Conservation (phyloP, 2,797 vertebrate genomes). For the Epinephelus malabaricus region DNA sequence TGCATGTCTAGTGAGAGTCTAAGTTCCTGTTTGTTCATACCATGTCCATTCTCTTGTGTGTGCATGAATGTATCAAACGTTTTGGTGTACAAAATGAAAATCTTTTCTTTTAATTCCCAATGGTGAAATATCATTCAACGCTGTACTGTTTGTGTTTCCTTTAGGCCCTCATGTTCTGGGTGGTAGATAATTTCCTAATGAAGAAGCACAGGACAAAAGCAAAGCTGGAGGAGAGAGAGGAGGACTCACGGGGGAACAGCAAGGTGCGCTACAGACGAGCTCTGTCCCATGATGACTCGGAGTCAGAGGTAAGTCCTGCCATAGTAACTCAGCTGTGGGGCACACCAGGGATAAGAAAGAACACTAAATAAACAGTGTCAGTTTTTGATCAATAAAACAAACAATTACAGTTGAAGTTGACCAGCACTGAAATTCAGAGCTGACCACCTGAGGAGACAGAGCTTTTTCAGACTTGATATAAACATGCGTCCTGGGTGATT, state of each 20-base stretch:
- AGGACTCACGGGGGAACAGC: conserved; percentile 92
- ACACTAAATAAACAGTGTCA: too few species aligned
- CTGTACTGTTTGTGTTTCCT: conserved; percentile 19
- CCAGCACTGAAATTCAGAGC: not conserved
- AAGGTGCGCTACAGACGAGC: conserved; percentile 97
- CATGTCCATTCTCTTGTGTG: not conserved
- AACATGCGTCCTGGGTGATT: too few species aligned
- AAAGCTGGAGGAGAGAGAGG: conserved; percentile 95
- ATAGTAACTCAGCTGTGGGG: not conserved
- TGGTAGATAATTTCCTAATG: conserved; percentile 99
- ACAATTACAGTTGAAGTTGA: not conserved
- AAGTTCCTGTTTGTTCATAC: not conserved
- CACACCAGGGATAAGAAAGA: not conserved
- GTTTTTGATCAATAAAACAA: not conserved
- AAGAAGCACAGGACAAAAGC: conserved; percentile 99
- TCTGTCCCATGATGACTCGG: conserved; percentile 96
- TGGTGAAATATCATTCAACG: not conserved
- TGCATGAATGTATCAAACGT: not conserved
- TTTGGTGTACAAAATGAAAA: not conserved
- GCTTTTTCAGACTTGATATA: too few species aligned
- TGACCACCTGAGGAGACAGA: not conserved
- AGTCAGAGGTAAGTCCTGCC: conserved; percentile 91
- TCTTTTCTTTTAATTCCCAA: not conserved
- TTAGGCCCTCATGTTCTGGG: conserved; percentile 99
- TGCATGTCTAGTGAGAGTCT: not conserved